Evolutionary conservation across 2,797 vertebrate genomes (phyloP).

Genomic region (Xiphophorus birchmanni): DNA sequence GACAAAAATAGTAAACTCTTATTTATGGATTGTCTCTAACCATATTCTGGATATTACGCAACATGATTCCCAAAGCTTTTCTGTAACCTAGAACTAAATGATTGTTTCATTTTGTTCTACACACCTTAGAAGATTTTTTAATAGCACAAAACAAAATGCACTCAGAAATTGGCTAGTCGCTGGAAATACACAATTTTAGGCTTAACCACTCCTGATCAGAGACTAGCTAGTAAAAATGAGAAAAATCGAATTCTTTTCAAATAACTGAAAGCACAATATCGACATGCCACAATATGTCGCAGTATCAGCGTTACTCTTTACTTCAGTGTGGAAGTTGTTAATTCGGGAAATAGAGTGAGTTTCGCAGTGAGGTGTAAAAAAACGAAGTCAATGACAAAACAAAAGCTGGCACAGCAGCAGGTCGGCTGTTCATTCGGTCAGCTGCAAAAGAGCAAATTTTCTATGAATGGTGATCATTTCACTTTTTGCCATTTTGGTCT

Average conservation of each 20-base stretch:
- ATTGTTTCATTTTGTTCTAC: background rate
- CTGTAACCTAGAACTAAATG: background rate
- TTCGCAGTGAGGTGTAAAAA: background rate
- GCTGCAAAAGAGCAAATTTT: background rate
- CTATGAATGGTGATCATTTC: background rate
- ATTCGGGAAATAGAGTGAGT: background rate
- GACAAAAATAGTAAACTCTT: conserved; percentile 9
- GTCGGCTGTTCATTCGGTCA: background rate
- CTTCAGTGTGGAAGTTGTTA: background rate
- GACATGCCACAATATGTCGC: background rate
- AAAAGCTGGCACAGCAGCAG: background rate
- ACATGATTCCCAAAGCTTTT: background rate
- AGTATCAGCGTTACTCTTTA: background rate
- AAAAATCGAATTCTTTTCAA: background rate
- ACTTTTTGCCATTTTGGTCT: background rate
- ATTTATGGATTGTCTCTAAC: background rate
- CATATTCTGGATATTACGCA: background rate
- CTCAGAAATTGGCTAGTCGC: background rate
- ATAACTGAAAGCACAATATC: background rate
- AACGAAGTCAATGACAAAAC: background rate
- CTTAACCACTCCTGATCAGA: background rate
- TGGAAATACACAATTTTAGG: background rate
- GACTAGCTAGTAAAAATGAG: background rate
- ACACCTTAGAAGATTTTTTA: background rate
- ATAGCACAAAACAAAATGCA: background rate